Conservation (phyloP, 2,888 invertebrate species). For the Ichneumoninae sp. region DNA sequence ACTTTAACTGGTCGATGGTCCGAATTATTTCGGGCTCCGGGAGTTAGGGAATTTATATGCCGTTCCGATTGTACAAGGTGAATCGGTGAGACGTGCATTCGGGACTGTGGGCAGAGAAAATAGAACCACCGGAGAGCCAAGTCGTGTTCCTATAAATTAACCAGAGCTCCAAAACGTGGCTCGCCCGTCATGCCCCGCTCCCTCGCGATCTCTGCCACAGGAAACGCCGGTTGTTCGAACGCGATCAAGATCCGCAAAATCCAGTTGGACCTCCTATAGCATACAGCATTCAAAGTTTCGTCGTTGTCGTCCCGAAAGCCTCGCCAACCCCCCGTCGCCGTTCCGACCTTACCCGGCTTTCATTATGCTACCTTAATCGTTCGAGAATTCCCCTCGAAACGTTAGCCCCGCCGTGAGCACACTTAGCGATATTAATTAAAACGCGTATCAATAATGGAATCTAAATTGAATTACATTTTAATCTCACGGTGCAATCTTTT, state of each 20-base stretch:
- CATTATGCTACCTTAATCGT: conserved; percentile 39
- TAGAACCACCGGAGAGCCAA: conserved; percentile 27
- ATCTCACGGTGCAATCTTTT: conserved; percentile 72
- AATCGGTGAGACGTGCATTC: background rate
- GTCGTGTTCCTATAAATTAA: conserved; percentile 49
- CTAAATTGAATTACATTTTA: conserved; percentile 75
- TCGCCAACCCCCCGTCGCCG: background rate
- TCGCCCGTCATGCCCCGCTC: background rate
- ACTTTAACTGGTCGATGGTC: background rate
- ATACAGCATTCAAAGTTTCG: conserved; percentile 6
- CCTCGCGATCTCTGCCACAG: background rate
- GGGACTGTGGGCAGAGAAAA: background rate
- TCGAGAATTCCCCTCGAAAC: conserved; percentile 39
- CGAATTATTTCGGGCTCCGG: background rate
- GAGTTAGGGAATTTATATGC: background rate
- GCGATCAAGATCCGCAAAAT: conserved; percentile 19
- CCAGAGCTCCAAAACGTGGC: conserved; percentile 21
- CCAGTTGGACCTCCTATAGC: background rate
- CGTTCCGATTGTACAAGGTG: background rate
- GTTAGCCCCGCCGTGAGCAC: conserved; percentile 12
- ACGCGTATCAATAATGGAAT: conserved; percentile 74
- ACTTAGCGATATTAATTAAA: conserved; percentile 73
- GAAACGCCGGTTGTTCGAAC: conserved; percentile 3
- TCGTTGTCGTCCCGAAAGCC: conserved; percentile 10
- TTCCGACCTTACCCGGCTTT: background rate